Base-by-base conservation (phyloP, 2,888 invertebrate species). In the Chymomyza amoena region DNA sequence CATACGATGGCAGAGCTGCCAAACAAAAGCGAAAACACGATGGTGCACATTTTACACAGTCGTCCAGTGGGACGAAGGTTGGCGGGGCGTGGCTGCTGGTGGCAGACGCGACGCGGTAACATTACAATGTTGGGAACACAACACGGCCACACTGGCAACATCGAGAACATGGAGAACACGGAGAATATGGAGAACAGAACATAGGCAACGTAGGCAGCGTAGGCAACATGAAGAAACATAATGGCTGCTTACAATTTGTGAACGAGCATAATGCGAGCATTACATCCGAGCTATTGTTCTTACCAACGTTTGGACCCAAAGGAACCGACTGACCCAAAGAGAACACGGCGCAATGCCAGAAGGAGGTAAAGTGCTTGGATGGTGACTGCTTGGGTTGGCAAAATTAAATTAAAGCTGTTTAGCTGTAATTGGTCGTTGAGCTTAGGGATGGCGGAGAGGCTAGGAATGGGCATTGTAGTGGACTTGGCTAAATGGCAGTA, bases 241-340 rank as follows among this genome's bases (percentile, higher is more conserved):
- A 88, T 88, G 88, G 87, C 88, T 88, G 88, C 84, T 85, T 88
- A 85, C 84, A 85, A 85, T 85, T 85, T 88, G 84, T 87, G 88
- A 85, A 88, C 88, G 88, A 85, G 88, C 84, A 85, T 85, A 85
- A 85, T 85, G 88, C 84, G 88, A 88, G 85, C 88, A 85, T 85
- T 85, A 85, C 87, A 87, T 88, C 83, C 85, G 83, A 81, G 87
- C 87, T 87, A 85, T 85, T 85, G 88, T 85, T 88, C 81, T 80
- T 36, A 45, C 39, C 39, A 45, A 45, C 15, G 57, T 59, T 59
- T 73, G 73, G 60, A 61, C 64, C 66, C 51, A 59, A 45, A 57
- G 62, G 62, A 32, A 32, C 32, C 0, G 18, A 56, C 10, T 57
- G 57, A 57, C 57, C 57, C 57, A 25, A 18, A 18, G 32, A 16